A percentile compares a stretch with the other conserved stretches of the same genome.
These are phyloP conservation scores for Nipponacmea schrenckii DNA, from an alignment of 2,888 invertebrate genomes.

Conservation along the genomic window DNA sequence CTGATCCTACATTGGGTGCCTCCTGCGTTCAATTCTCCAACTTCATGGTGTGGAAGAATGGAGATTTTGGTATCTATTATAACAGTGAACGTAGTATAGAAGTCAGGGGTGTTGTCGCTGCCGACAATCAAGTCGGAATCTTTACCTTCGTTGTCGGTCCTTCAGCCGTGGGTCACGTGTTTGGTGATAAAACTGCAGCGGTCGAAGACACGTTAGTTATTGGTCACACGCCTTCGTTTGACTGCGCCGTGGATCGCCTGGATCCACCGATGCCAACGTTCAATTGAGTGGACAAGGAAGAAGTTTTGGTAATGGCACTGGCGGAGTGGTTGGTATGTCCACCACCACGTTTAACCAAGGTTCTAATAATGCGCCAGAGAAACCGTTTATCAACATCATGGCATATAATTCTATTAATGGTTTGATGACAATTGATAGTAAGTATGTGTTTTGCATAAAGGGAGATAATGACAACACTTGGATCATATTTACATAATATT, in stretches of 20 bases:
- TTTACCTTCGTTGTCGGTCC: constrained; percentile 52
- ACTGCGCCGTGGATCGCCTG: constrained; percentile 43
- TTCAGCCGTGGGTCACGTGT: constrained; percentile 15
- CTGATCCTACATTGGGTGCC: constrained; percentile 18
- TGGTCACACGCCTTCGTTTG: constrained; percentile 47
- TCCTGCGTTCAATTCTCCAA: constrained; percentile 47
- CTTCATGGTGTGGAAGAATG: constrained; percentile 50
- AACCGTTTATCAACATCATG: constrained; percentile 49
- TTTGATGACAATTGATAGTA: constrained; percentile 37
- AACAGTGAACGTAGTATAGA: constrained; percentile 25
- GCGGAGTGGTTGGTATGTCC: constrained; percentile 43
- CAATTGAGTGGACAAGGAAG: constrained; percentile 26
- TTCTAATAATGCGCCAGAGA: constrained; percentile 50
- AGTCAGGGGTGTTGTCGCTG: constrained; percentile 37
- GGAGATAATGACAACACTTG: too few species aligned
- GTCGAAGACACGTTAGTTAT: constrained; percentile 45
- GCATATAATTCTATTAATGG: constrained; percentile 53
- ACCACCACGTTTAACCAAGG: constrained; percentile 45
- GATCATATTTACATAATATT: too few species aligned
- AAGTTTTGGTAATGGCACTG: constrained; percentile 26
- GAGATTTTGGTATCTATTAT: constrained; percentile 58
- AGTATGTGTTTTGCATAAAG: constrained; percentile 13
- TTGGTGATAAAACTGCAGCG: constrained; percentile 36
- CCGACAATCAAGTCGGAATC: constrained; percentile 54
- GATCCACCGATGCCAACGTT: constrained; percentile 38